A percentile compares a stretch with the other conserved stretches of the same genome.
phyloP scores from a whole-genome alignment of 1,140 invertebrate species.

The Leptonema lineaticorne region DNA sequence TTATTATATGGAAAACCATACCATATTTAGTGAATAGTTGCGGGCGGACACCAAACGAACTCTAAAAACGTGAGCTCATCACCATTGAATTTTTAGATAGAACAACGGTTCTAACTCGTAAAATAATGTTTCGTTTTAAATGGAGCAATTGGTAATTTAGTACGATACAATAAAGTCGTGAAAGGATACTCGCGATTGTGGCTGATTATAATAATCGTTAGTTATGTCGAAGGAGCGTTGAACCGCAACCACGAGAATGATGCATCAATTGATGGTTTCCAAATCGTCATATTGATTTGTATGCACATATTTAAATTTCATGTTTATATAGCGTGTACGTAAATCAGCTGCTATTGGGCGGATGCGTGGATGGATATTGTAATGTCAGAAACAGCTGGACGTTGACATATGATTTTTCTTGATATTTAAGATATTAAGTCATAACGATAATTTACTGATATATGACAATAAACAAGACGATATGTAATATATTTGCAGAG shows the following conservation, averaged over 20 bases:
- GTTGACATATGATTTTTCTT: neutral
- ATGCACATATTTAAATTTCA: neutral
- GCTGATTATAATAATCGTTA: neutral
- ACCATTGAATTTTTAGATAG: neutral
- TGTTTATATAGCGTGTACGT: neutral
- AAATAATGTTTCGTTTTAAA: neutral
- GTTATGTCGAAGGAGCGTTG: neutral
- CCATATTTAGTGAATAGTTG: neutral
- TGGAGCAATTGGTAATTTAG: neutral
- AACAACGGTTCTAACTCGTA: neutral
- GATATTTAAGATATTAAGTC: neutral
- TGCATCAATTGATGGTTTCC: neutral
- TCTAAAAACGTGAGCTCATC: neutral
- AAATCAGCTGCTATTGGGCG: neutral
- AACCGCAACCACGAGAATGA: neutral
- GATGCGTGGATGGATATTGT: neutral
- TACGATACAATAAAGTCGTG: neutral
- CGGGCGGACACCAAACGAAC: neutral
- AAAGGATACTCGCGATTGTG: neutral
- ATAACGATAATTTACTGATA: neutral
- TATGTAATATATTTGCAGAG: neutral
- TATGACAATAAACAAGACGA: no score
- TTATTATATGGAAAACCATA: no score
- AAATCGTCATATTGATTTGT: neutral
- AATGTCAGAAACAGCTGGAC: constrained; percentile 27